A percentile compares a stretch with the other conserved stretches of the same genome.
These are phyloP conservation scores for Synergus umbraculus DNA, from an alignment of 2,888 invertebrate genomes.

Conservation along the genomic window DNA sequence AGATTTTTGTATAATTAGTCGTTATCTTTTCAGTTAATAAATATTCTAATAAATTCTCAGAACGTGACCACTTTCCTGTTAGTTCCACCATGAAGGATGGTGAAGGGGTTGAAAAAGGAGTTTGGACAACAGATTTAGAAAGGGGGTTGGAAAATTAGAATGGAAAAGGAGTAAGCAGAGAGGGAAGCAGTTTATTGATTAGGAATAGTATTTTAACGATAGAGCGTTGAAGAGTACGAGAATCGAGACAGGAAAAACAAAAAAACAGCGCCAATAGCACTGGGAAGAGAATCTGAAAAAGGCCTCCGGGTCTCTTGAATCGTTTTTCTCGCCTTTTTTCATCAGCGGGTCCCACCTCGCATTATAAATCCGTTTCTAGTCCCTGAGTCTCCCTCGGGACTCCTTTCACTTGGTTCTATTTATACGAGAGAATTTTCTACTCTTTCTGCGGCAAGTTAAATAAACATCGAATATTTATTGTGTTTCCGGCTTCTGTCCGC, in stretches of 20 bases:
- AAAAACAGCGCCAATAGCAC: constrained; percentile 20
- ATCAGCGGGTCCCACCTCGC: constrained; percentile 10
- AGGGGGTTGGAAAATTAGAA: no score
- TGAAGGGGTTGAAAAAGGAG: no score
- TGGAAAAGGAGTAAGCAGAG: not conserved
- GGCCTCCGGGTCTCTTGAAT: constrained; percentile 48
- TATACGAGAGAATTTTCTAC: constrained; percentile 39
- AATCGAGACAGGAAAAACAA: not conserved
- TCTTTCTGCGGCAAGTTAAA: constrained; percentile 30
- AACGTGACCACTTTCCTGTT: no score
- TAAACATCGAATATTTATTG: constrained; percentile 45
- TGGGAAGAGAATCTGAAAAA: constrained; percentile 55
- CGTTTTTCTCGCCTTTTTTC: constrained; percentile 44
- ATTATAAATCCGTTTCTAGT: constrained; percentile 40
- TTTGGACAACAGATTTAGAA: no score
- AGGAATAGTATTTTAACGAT: not conserved
- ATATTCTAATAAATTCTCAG: no score
- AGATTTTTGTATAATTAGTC: not conserved
- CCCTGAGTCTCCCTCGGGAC: constrained; percentile 16
- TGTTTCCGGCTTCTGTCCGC: not conserved
- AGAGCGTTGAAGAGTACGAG: constrained; percentile 17
- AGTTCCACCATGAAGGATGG: no score
- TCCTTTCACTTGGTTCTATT: constrained; percentile 44
- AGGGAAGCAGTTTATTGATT: constrained; percentile 1
- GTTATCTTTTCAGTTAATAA: not conserved